Percentiles rank a stretch among this genome's conserved stretches.
Evolutionary conservation across 92 coral and sea anemone species (phyloP).

Genomic region (Anthopleura xanthogrammica): DNA sequence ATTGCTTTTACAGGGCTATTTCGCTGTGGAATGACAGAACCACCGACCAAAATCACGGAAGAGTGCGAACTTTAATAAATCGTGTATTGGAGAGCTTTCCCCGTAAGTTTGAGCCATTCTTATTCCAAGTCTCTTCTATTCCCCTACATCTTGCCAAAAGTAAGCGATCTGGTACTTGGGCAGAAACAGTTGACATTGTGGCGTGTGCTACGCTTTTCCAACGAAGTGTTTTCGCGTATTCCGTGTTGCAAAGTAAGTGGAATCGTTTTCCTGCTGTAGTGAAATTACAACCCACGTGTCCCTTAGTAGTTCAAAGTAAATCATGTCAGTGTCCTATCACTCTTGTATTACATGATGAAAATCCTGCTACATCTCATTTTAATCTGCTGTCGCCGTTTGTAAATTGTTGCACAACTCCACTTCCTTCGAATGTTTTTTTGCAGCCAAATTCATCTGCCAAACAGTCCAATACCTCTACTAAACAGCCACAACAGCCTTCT

Average conservation of each 20-base stretch:
- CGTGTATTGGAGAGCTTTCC: constrained; percentile 5
- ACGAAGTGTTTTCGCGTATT: constrained; percentile 43
- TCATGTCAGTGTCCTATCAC: constrained; percentile 57
- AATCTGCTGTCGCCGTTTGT: constrained; percentile 38
- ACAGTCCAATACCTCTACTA: not conserved
- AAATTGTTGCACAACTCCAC: constrained; percentile 37
- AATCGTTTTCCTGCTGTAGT: constrained; percentile 29
- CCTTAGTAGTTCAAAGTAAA: constrained; percentile 3
- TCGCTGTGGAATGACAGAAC: no score
- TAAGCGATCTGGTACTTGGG: constrained; percentile 36
- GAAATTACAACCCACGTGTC: constrained; percentile 5
- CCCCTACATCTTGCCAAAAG: constrained; percentile 32
- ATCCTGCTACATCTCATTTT: constrained; percentile 48
- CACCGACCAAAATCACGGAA: no score
- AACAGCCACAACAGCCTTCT: constrained; percentile 1
- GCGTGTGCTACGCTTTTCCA: constrained; percentile 53
- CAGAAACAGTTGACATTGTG: constrained; percentile 55
- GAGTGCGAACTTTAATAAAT: not conserved
- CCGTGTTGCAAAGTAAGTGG: constrained; percentile 42
- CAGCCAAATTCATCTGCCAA: not conserved
- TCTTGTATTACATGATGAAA: constrained; percentile 29
- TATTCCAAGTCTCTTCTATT: not conserved
- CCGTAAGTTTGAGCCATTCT: not conserved
- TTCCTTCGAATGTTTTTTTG: constrained; percentile 7
- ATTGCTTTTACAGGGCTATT: no score